Evolutionary conservation across 2,888 invertebrate genomes (phyloP), one percentile per base, ranked within the genome.

Genomic region (Ennomos quercinarius): DNA sequence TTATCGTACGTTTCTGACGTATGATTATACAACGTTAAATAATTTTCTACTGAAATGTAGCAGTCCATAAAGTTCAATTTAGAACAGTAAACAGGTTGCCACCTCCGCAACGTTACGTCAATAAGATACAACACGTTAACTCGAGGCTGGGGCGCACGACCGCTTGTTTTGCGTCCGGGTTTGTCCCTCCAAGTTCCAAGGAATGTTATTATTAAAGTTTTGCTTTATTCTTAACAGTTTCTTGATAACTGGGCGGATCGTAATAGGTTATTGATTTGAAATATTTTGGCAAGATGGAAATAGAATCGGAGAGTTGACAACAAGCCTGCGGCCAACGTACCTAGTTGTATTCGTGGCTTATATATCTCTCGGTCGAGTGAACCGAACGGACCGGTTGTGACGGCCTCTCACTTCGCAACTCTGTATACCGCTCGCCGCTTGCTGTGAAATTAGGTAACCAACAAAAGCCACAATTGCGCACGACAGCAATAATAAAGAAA

Each of bases 351-450:
- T 80, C 73, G 76, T 81, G 79, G 70, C 77, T 76, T 73, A 78
- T 77, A 83, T 87, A 86, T 85, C 84, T 88, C 80, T 82, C 81
- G 85, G 84, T 82, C 86, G 86, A 88, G 79, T 84, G 76, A 86
- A 81, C 82, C 78, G 81, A 87, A 75, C 86, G 79, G 82, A 91
- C 92, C 91, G 91, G 90, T 91, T 90, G 84, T 77, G 86, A 78
- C 86, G 88, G 90, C 91, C 92, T 92, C 91, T 91, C 91, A 91
- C 91, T 91, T 91, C 79, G 91, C 89, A 90, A 92, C 87, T 83
- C 82, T 81, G 84, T 86, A 80, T 83, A 84, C 87, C 85, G 84
- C 86, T 84, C 81, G 79, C 78, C 77, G 84, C 80, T 87, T 77
- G 85, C 89, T 87, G 85, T 84, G 84, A 87, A 91, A 91, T 91